Evolutionary conservation across 2,888 invertebrate genomes (phyloP), one percentile per base, ranked within the genome.

Genomic region (Orchestes rusci): DNA sequence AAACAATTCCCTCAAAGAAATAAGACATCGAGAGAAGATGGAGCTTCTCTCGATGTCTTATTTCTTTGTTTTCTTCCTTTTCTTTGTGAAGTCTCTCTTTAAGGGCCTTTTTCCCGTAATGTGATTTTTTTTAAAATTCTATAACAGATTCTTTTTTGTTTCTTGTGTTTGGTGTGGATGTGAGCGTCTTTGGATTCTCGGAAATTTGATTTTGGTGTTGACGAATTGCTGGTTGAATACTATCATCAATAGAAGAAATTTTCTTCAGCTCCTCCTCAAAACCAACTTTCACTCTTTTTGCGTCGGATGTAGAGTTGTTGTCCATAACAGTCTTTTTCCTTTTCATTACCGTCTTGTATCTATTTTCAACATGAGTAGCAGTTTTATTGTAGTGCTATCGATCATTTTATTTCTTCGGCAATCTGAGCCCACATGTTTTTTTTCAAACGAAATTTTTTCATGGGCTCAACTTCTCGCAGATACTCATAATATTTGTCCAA

Each of bases 321-420:
- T 30, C 8, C n/a, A n/a, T n/a, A n/a, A n/a, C n/a, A n/a, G 5
- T n/a, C 13, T 30, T 30, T 12, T 30, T 30, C 13, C 31, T 30
- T 30, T 30, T 30, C 12, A 30, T 30, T n/a, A 30, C 13, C 4
- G 31, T 30, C n/a, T n/a, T n/a, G n/a, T n/a, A n/a, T n/a, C n/a
- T n/a, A n/a, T n/a, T n/a, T n/a, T n/a, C n/a, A n/a, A n/a, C n/a
- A n/a, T n/a, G n/a, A n/a, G n/a, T n/a, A n/a, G n/a, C n/a, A n/a
- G n/a, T n/a, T 30, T 30, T 30, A 10, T 8, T n/a, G n/a, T 13
- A n/a, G 13, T 30, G 8, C 5, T n/a, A 30, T 12, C 5, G 8
- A 8, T n/a, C n/a, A 5, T 30, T 5, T 5, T 5, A 30, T 30
- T n/a, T 30, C 31, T 8, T 30, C 31, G 5, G 8, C 5, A 5